Base-by-base conservation (phyloP, 2,797 vertebrate genomes). In the Iguana delicatissima region DNA sequence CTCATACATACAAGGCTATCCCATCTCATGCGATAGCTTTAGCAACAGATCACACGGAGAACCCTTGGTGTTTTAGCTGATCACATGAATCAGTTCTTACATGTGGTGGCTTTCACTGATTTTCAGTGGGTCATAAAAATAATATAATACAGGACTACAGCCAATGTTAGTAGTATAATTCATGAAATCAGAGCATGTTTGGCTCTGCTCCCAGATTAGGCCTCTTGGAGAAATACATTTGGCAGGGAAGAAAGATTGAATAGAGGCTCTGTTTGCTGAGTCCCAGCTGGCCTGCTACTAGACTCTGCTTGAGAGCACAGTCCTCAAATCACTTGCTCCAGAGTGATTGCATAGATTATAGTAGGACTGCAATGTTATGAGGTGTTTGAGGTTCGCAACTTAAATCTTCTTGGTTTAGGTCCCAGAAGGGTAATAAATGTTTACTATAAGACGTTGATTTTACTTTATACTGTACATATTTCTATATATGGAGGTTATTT, bases 101-200 rank as follows among this genome's bases (percentile, higher is more conserved):
- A 83, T 90, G 67, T 87, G 57, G 80, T 67, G 57, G 80, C 72
- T 90, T 67, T 90, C 80, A 84, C 46, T 55, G 50, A 46, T 83
- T 90, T 67, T 87, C 69, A 67, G 38, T 52, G 22, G 81, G n/a
- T 77, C 62, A 87, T 90, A 87, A 90, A 83, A 87, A 87, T 83
- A 90, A 82, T 87, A 83, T 62, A 76, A 57, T 57, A 90, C 32
- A 69, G 67, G 29, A 69, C 77, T 83, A 72, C 42, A 83, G 57
- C 85, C 89, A 90, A 87, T 64, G 72, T 59, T 90, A 83, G 69
- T 90, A 82, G 64, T 57, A 86, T 90, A 87, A 76, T 55, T 87
- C 59, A 87, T 67, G 69, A 90, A 83, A 83, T 76, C 57, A 77
- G 57, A 87, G 89, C n/a, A 55, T 57, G 57, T 32, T 90, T 90